A percentile compares a stretch with the other conserved stretches of the same genome.
phyloP scores from a whole-genome alignment of 2,113 vertebrate species.

The Ginglymostoma cirratum region DNA sequence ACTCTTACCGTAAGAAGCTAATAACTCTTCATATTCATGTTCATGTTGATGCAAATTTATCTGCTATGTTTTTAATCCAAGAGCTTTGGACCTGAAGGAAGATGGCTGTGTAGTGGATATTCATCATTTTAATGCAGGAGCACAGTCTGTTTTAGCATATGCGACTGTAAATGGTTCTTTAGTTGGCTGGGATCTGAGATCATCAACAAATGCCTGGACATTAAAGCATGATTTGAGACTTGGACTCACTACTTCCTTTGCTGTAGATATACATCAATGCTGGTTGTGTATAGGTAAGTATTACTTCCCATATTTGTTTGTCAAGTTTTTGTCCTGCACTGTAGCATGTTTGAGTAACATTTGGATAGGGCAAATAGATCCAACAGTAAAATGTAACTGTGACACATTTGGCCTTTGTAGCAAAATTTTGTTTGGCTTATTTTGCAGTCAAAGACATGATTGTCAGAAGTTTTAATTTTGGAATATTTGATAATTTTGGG shows the following conservation, averaged over 20 bases:
- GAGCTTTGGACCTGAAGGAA: constrained; percentile 78
- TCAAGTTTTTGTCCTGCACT: not conserved
- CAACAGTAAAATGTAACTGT: not conserved
- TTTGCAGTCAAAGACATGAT: not conserved
- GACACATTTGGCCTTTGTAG: not conserved
- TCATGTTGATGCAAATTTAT: not conserved
- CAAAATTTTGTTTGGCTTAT: not conserved
- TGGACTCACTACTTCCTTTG: constrained; percentile 94
- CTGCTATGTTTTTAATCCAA: constrained; percentile 43
- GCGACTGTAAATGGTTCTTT: constrained; percentile 88
- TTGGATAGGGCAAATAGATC: not conserved
- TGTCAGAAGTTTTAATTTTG: not conserved
- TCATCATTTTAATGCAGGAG: constrained; percentile 89
- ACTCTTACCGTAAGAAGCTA: not conserved
- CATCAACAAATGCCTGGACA: constrained; percentile 81
- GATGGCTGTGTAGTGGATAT: constrained; percentile 92
- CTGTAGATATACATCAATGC: constrained; percentile 93
- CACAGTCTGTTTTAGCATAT: constrained; percentile 88
- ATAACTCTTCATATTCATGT: not conserved
- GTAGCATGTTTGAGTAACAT: not conserved
- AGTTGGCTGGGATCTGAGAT: constrained; percentile 91
- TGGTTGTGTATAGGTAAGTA: constrained; percentile 90
- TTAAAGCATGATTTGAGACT: constrained; percentile 85
- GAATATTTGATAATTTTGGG: not conserved
- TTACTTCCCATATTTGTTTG: not conserved